Evolutionary conservation across 2,113 vertebrate genomes (phyloP).

Genomic region (Agapornis roseicollis): DNA sequence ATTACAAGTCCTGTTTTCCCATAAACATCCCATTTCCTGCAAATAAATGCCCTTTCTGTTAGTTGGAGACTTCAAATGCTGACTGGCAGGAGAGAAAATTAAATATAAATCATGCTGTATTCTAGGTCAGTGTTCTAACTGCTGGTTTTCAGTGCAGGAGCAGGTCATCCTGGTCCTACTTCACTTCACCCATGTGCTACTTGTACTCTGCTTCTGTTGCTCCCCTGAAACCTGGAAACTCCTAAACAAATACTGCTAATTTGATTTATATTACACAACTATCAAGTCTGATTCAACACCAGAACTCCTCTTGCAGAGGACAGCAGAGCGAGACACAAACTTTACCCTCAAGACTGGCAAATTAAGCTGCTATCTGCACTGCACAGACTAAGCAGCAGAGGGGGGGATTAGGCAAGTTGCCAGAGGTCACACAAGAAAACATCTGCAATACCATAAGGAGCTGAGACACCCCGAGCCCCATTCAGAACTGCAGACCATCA

Average conservation of each 20-base stretch:
- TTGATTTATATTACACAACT: background rate
- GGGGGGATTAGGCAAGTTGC: background rate
- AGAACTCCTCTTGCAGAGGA: background rate
- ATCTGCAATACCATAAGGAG: fast-evolving
- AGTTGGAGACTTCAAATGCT: background rate
- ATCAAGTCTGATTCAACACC: background rate
- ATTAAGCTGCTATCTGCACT: constrained; percentile 22
- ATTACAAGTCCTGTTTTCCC: background rate
- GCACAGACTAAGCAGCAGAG: background rate
- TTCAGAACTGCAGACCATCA: background rate
- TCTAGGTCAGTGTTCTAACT: background rate
- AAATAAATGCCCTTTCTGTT: background rate
- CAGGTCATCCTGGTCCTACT: background rate
- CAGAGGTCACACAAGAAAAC: background rate
- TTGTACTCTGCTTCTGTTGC: background rate
- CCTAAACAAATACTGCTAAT: background rate
- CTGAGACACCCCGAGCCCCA: background rate
- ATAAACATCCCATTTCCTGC: background rate
- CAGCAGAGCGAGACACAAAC: background rate
- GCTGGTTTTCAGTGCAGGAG: background rate
- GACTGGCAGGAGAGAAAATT: background rate
- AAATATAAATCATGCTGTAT: background rate
- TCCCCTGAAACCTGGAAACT: background rate
- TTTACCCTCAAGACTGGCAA: background rate
- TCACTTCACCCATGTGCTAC: background rate